Conservation (phyloP, 2,797 vertebrate genomes). For the Decapterus maruadsi region DNA sequence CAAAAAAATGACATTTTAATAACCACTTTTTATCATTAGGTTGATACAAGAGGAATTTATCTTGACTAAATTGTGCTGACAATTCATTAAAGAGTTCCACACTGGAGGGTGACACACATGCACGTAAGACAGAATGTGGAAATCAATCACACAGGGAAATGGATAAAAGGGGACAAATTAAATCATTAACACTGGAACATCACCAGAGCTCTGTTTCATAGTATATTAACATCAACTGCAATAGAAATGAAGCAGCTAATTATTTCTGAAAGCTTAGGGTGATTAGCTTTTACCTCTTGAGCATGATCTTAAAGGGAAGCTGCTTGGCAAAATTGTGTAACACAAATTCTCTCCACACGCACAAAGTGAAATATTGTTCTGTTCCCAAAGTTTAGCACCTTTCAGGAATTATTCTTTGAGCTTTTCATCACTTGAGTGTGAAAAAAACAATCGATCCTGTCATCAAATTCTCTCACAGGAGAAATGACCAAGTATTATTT, state of each 20-base stretch:
- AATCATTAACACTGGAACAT: background rate
- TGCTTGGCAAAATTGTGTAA: background rate
- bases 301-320: background rate
- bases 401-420: background rate
- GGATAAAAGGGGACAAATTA: background rate
- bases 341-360: background rate
- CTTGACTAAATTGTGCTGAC: background rate
- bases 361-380: background rate
- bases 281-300: background rate
- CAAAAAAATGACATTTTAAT: background rate
- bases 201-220: background rate
- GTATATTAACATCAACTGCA: background rate
- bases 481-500: background rate
- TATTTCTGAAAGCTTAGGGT: background rate
- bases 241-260: background rate
- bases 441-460: background rate
- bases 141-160: background rate
- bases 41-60: constrained; percentile 5
- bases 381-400: background rate
- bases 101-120: constrained; percentile 7
- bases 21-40: constrained; percentile 11
- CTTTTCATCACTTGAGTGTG: too few relatives aligned
- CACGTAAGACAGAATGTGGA: background rate
- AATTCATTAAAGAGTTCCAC: background rate
- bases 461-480: background rate